phyloP scores from a whole-genome alignment of 1,140 invertebrate genomes.

The Drosophila aff. region DNA sequence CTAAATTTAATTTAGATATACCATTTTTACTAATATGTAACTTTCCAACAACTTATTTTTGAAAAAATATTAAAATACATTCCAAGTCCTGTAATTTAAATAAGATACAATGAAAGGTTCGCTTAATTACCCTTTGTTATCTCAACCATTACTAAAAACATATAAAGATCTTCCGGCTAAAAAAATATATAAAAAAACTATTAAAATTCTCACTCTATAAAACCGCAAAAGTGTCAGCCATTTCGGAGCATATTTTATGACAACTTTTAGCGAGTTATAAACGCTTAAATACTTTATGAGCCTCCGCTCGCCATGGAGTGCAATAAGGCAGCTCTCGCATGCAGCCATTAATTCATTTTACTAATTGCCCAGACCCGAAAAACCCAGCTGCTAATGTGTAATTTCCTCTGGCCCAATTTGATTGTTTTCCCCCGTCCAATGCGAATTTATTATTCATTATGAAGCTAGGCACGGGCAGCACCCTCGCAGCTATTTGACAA shows the following conservation, averaged over 20 bases:
- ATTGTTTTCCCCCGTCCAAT: conserved; percentile 33
- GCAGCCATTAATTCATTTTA: conserved; percentile 19
- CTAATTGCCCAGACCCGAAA: conserved; percentile 33
- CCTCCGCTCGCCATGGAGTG: not conserved
- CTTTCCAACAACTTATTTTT: not conserved
- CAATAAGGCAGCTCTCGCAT: conserved; percentile 5
- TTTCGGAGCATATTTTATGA: conserved; percentile 18
- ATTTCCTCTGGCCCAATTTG: conserved; percentile 17
- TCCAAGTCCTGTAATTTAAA: not conserved
- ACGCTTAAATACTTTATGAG: conserved; percentile 27
- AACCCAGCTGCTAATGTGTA: conserved; percentile 22
- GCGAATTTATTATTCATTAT: conserved; percentile 48
- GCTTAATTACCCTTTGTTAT: not conserved
- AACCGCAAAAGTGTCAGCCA: conserved; percentile 13
- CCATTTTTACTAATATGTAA: too few species aligned
- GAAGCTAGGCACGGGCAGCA: conserved; percentile 4
- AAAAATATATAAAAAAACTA: not conserved
- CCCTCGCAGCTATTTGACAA: conserved; percentile 22
- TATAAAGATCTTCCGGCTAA: not conserved
- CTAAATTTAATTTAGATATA: too few species aligned
- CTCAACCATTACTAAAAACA: not conserved
- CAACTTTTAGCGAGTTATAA: conserved; percentile 18
- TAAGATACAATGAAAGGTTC: not conserved
- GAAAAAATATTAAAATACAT: not conserved
- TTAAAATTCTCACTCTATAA: not conserved